A percentile compares a stretch with the other conserved stretches of the same genome.
Conservation (phyloP, 2,797 vertebrate genomes). For the Channallabes apus region DNA sequence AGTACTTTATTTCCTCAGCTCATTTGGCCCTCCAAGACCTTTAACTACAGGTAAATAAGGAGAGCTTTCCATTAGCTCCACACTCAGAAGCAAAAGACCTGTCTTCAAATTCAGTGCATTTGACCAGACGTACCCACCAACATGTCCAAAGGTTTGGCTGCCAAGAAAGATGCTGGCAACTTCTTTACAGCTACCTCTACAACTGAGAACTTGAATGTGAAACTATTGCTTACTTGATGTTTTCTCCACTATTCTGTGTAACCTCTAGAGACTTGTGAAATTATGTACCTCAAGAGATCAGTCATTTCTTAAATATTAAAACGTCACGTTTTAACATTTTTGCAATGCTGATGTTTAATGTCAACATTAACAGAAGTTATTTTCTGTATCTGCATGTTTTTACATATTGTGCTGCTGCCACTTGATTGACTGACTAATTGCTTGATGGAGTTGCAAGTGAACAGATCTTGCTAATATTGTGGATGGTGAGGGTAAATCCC, state of each 20-base stretch:
- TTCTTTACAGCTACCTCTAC: neutral
- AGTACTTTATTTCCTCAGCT: neutral
- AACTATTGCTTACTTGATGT: neutral
- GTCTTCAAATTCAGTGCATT: neutral
- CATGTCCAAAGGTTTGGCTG: neutral
- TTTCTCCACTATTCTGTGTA: neutral
- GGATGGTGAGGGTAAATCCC: neutral
- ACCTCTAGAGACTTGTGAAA: neutral
- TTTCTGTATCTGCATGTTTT: neutral
- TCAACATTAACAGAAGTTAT: neutral
- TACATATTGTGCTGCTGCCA: neutral
- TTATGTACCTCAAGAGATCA: neutral
- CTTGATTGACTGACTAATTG: neutral
- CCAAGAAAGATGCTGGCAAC: neutral
- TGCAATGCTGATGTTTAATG: neutral
- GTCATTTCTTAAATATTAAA: neutral
- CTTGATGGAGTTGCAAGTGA: neutral
- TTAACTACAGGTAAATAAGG: neutral
- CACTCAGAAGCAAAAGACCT: neutral
- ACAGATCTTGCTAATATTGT: neutral
- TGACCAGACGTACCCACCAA: neutral
- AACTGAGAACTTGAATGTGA: neutral
- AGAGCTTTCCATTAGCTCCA: neutral
- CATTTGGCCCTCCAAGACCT: neutral
- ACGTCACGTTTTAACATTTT: neutral